Evolutionary conservation across 1,140 invertebrate genomes (phyloP).

Genomic region (Episyrphus balteatus): DNA sequence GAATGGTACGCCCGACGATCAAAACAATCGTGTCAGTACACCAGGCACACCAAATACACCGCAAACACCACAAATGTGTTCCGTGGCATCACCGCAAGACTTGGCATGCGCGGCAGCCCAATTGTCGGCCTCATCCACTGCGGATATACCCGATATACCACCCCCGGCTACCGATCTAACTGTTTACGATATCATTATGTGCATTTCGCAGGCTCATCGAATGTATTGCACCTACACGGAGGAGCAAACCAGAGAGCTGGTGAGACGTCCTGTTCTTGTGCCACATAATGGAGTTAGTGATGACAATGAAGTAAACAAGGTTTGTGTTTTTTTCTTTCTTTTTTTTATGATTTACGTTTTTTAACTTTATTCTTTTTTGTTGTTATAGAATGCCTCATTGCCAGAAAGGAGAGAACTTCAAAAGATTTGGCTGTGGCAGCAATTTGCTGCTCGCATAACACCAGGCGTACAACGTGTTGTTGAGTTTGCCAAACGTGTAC

Average conservation of each 20-base stretch:
- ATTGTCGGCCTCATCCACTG: slow-evolving; percentile 29
- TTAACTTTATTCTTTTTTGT: slow-evolving; percentile 34
- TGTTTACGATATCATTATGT: slow-evolving; percentile 76
- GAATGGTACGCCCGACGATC: slow-evolving; percentile 39
- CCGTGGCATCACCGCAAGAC: slow-evolving; percentile 35
- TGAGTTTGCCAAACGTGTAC: slow-evolving; percentile 85
- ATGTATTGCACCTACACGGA: slow-evolving; percentile 84
- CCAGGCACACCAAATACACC: slow-evolving; percentile 28
- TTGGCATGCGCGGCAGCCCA: slow-evolving; percentile 21
- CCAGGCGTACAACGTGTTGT: slow-evolving; percentile 84
- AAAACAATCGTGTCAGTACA: slow-evolving; percentile 30
- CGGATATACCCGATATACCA: slow-evolving; percentile 8
- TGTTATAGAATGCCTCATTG: slow-evolving; percentile 56
- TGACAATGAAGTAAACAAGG: slow-evolving; percentile 5
- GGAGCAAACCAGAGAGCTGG: slow-evolving; percentile 66
- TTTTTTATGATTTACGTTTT: slow-evolving; percentile 5
- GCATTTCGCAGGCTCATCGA: slow-evolving; percentile 82
- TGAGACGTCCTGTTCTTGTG: slow-evolving; percentile 37
- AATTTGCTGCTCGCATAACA: slow-evolving; percentile 65
- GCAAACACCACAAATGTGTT: slow-evolving; percentile 38
- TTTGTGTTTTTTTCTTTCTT: background rate
- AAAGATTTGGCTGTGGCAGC: slow-evolving; percentile 64
- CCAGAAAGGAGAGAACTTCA: slow-evolving; percentile 54
- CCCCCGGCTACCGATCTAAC: slow-evolving; percentile 43
- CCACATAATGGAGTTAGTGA: slow-evolving; percentile 38